A percentile compares a stretch with the other conserved stretches of the same genome.
Conservation (phyloP, 2,888 invertebrate genomes). For the Ditylenchus weischeri region DNA sequence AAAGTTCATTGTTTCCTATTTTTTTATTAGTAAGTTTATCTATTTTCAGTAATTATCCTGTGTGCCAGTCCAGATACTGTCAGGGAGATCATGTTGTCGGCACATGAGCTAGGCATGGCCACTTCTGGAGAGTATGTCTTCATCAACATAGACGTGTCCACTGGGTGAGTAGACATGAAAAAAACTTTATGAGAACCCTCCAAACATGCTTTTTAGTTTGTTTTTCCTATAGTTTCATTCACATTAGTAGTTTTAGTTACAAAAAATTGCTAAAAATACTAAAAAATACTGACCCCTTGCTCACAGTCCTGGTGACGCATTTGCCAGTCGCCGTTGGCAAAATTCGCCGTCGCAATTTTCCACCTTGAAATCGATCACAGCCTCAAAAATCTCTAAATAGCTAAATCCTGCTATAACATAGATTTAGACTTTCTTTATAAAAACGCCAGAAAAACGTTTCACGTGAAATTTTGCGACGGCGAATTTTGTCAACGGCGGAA, state of each 20-base stretch:
- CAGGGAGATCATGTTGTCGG: constrained; percentile 85
- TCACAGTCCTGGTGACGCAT: no score
- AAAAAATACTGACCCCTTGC: no score
- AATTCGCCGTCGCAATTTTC: no score
- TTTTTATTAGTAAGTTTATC: constrained; percentile 16
- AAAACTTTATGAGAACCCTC: neutral
- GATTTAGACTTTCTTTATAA: no score
- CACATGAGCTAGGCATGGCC: constrained; percentile 89
- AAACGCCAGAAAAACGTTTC: no score
- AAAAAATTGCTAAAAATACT: no score
- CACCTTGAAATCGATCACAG: no score
- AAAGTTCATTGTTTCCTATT: neutral
- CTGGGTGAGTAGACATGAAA: constrained; percentile 71
- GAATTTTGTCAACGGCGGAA: no score
- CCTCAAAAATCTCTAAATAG: no score
- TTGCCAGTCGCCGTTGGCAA: no score
- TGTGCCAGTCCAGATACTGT: constrained; percentile 83
- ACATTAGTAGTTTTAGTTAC: neutral
- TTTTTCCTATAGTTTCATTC: constrained; percentile 15
- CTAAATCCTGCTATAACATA: no score
- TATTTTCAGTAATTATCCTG: constrained; percentile 80
- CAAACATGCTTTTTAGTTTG: constrained; percentile 14
- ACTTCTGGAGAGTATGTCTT: constrained; percentile 94
- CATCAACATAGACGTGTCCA: constrained; percentile 93
- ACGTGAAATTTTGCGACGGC: no score